Evolutionary conservation across 2,797 vertebrate genomes (phyloP), one percentile per base, ranked within the genome.

Genomic region (Mastacembelus armatus): DNA sequence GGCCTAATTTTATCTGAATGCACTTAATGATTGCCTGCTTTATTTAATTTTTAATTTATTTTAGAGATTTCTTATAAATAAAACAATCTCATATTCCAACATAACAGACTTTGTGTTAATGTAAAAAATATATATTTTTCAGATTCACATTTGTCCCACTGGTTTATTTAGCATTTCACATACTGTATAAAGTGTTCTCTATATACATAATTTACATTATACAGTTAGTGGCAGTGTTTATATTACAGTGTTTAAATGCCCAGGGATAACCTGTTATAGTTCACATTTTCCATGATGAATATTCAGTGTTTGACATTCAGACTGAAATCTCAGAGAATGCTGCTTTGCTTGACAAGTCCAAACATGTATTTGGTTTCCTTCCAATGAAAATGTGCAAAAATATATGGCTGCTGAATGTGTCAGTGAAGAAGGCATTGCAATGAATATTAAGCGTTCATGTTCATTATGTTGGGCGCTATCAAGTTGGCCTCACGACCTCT

Each of bases 171-270:
- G 59, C 65, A 77, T 86, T 69, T 77, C 77, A 88, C 75, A 81
- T 85, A 80, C 71, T 61, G 66, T 77, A 80, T 60, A 85, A 90
- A 85, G 65, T 62, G 10, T 77, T 84, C 66, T 74, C 30, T 92
- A 90, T 87, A 64, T 90, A 91, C 87, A 92, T 77, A 76, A 87
- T 89, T n/a, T n/a, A n/a, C n/a, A n/a, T n/a, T n/a, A 67, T 90
- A 59, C 75, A 74, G 57, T 63, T 62, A n/a, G 18, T 65, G 63
- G 60, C 60, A 55, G 32, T 56, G 52, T 65, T 78, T 63, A 35
- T 58, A 36, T 58, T 64, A 80, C 81, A 88, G 57, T 61, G 52
- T 72, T 26, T 77, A 30, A 74, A 59, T 57, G 59, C 54, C 56
- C 27, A 43, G 32, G 12, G 64, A 35, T 49, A 45, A 58, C 45